Conservation (phyloP, 2,797 vertebrate genomes). For the Enteromius argenteus region DNA sequence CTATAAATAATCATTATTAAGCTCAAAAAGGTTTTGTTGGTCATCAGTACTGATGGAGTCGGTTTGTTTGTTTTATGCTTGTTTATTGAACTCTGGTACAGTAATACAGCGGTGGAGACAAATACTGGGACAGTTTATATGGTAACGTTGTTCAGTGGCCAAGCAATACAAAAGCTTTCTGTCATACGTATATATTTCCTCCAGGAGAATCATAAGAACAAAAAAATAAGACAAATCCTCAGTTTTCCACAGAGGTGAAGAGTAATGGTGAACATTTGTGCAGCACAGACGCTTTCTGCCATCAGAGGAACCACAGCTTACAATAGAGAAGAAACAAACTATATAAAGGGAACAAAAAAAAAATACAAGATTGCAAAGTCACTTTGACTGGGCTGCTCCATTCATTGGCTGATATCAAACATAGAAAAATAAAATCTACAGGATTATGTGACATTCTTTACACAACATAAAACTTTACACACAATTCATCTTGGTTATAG, state of each 20-base stretch:
- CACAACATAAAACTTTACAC: conserved; percentile 4
- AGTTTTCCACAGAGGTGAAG: conserved; percentile 45
- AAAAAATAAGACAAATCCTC: conserved; percentile 50
- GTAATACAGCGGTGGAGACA: conserved; percentile 76
- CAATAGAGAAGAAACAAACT: not conserved
- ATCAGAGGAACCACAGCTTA: not conserved
- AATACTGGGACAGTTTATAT: conserved; percentile 69
- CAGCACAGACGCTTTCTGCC: not conserved
- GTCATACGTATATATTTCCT: conserved; percentile 66
- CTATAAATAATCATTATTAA: not conserved
- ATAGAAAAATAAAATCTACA: conserved; percentile 45
- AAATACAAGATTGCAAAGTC: not conserved
- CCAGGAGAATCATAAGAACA: conserved; percentile 31
- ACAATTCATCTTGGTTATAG: not conserved
- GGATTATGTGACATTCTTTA: conserved; percentile 8
- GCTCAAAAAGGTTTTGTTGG: not conserved
- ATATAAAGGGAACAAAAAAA: not conserved
- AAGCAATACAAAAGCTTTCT: conserved; percentile 80
- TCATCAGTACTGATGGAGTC: conserved; percentile 5
- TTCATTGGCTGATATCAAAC: conserved; percentile 1
- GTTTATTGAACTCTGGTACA: conserved; percentile 76
- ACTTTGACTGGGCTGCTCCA: not conserved
- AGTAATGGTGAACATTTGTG: conserved; percentile 8
- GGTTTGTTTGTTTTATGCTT: conserved; percentile 54
- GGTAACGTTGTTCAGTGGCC: conserved; percentile 76